A percentile compares a stretch with the other conserved stretches of the same genome.
Evolutionary conservation across 2,797 vertebrate species (phyloP).

Genomic region (Falco rusticolus): DNA sequence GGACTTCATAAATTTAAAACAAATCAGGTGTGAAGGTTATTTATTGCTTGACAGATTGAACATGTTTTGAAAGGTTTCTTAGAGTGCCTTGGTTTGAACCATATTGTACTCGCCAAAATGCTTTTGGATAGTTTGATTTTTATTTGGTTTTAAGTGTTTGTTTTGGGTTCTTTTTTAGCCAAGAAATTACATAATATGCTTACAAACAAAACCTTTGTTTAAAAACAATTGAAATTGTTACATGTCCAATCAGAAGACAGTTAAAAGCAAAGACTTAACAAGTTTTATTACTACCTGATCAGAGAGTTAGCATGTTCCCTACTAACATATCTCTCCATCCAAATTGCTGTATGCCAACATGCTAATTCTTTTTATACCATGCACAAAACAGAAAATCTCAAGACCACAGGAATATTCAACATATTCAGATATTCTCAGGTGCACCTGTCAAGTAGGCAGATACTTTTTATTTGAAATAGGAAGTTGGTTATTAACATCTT

Average conservation of each 20-base stretch:
- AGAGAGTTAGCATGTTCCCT: neutral
- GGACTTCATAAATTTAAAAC: constrained; percentile 64
- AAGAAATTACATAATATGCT: neutral
- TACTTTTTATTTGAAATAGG: neutral
- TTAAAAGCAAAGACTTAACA: neutral
- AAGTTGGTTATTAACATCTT: neutral
- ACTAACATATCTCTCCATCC: neutral
- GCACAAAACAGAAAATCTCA: neutral
- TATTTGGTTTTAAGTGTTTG: neutral
- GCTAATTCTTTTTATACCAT: neutral
- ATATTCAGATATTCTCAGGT: neutral
- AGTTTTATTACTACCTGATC: neutral
- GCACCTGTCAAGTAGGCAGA: neutral
- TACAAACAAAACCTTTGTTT: neutral
- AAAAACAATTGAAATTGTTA: neutral
- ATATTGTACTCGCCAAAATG: neutral
- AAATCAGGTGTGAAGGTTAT: constrained; percentile 66
- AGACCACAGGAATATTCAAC: neutral
- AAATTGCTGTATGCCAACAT: neutral
- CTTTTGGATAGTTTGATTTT: neutral
- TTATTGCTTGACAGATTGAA: constrained; percentile 44
- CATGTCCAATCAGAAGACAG: neutral
- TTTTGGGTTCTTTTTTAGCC: neutral
- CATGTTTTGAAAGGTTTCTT: constrained; percentile 19
- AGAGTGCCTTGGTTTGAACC: neutral